phyloP scores from a whole-genome alignment of 1,140 invertebrate species.

The Drosophila pseudoobscura region DNA sequence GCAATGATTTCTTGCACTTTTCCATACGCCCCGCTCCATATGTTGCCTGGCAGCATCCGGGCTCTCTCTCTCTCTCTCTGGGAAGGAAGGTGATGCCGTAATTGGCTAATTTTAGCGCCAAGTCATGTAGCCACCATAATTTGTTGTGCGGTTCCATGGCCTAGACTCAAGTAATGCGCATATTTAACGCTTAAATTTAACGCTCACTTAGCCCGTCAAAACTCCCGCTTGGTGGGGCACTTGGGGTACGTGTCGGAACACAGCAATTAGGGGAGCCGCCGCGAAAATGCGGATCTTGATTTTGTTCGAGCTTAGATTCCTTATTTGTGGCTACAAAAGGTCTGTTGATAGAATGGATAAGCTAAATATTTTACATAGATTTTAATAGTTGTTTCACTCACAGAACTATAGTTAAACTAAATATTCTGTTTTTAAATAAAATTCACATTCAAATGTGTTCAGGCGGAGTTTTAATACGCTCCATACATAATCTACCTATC shows the following conservation, averaged over 20 bases:
- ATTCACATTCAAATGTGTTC: too few relatives aligned
- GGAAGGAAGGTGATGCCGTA: constrained; percentile 13
- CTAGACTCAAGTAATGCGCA: constrained; percentile 20
- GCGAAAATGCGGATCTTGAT: background rate
- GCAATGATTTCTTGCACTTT: background rate
- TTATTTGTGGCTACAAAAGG: too few relatives aligned
- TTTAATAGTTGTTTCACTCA: too few relatives aligned
- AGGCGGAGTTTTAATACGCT: too few relatives aligned
- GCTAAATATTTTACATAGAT: too few relatives aligned
- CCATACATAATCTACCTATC: too few relatives aligned
- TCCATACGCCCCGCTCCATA: constrained; percentile 18
- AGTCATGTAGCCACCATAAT: constrained; percentile 70
- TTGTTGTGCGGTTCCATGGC: constrained; percentile 28
- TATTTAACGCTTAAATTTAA: constrained; percentile 56
- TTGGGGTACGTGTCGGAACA: constrained; percentile 9
- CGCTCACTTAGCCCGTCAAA: constrained; percentile 46
- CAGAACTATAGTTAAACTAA: too few relatives aligned
- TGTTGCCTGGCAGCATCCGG: constrained; percentile 27
- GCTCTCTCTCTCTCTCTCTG: background rate
- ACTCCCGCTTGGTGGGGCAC: background rate
- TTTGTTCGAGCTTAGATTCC: too few relatives aligned
- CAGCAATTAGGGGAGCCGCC: constrained; percentile 6
- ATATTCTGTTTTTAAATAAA: too few relatives aligned
- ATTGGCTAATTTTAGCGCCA: constrained; percentile 63
- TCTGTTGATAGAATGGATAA: too few relatives aligned